Base-by-base conservation (phyloP, 2,888 invertebrate species). In the Psylliodes chrysocephalus region DNA sequence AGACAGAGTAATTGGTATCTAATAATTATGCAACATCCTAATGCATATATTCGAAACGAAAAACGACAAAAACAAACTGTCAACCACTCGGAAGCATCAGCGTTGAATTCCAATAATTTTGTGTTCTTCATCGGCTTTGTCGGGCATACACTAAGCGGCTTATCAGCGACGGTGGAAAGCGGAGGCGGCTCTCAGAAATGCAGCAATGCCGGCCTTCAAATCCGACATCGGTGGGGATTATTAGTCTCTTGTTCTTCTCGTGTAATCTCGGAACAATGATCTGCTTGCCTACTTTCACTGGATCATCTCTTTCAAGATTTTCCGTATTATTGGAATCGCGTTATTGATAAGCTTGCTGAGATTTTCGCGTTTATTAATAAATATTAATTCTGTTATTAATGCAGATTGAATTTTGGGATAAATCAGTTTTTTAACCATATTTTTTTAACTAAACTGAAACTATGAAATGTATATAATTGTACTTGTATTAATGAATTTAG, bases 151-250 rank as follows among this genome's bases (percentile, higher is more conserved):
- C 53, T 68, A 68, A 68, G 68, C 63, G 35, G 68, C 68, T 68
- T 68, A 66, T 63, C 68, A 61, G 59, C 55, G 57, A 55, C 60
- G 64, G 59, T 56, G 25, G 33, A 19, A 38, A 12, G 28, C 22
- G 28, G 12, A 38, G 40, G 12, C 71, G 38, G 59, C 40, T 59
- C 70, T 67, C 63, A 71, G 72, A 74, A 51, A 59, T 59, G 59
- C 59, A 49, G 22, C 49, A 28, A 46, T 46, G 46, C 59, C 59
- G 59, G 49, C 49, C 40, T 73, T 70, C 71, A 78, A 79, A 78
- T 78, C 78, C 64, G 60, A 64, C 64, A 60, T 64, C 71, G 76
- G 75, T 75, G 73, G 74, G 77, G 77, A 78, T 78, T 78, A 77
- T 77, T 76, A 77, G 76, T 75, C 71, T 73, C 72, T 74, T 72